phyloP scores from a whole-genome alignment of 2,113 vertebrate genomes.

The Sialia sialis region DNA sequence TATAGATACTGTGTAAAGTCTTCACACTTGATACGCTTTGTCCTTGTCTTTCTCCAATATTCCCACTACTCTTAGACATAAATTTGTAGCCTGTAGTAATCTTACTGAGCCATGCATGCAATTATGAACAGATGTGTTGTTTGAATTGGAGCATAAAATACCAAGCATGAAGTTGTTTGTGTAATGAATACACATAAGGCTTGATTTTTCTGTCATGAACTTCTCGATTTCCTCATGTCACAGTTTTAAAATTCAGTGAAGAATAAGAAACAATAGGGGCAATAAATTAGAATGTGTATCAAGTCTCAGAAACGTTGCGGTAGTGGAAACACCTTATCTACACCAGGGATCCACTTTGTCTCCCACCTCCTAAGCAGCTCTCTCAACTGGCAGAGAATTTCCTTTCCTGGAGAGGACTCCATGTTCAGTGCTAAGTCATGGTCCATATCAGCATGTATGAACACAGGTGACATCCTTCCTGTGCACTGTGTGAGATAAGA shows the following conservation, averaged over 20 bases:
- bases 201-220: not conserved
- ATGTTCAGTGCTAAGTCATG: not conserved
- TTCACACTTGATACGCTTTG: not conserved
- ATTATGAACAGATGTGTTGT: conserved; percentile 36
- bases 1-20: not conserved
- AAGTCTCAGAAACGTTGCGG: not conserved
- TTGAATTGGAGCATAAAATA: conserved; percentile 42
- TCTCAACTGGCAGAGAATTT: not conserved
- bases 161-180: conserved; percentile 5
- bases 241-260: not conserved
- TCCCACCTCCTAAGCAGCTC: not conserved
- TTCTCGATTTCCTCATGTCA: conserved; percentile 1
- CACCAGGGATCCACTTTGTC: not conserved
- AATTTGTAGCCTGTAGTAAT: conserved; percentile 25
- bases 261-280: not conserved
- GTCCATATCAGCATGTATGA: not conserved
- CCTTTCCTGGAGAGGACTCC: not conserved
- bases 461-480: not conserved
- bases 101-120: not conserved
- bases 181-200: not conserved
- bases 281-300: not conserved
- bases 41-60: not conserved
- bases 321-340: not conserved
- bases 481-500: not conserved
- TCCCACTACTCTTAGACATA: not conserved